Evolutionary conservation across 2,888 invertebrate species (phyloP).

Genomic region (Micoletzkya japonica): DNA sequence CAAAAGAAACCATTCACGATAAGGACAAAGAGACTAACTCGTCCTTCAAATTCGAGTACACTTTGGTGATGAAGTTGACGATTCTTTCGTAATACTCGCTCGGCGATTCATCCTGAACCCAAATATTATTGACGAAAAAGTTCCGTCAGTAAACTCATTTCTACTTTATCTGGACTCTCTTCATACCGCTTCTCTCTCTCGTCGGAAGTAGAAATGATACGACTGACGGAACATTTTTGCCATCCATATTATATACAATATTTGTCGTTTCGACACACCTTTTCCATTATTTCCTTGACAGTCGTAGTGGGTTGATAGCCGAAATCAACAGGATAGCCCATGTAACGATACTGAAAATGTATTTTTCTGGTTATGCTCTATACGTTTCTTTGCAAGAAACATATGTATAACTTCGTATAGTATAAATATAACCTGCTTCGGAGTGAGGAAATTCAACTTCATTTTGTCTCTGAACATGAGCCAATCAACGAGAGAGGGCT

Average conservation of each 20-base stretch:
- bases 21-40: neutral
- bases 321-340: slow-evolving; percentile 20
- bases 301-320: slow-evolving; percentile 17
- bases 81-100: slow-evolving; percentile 20
- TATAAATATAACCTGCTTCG: slow-evolving; percentile 7
- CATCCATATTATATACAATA: neutral
- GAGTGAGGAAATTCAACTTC: slow-evolving; percentile 4
- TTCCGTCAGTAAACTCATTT: no score
- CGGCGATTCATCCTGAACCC: slow-evolving; percentile 1
- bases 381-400: neutral
- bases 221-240: no score
- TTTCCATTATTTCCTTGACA: slow-evolving; percentile 10
- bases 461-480: slow-evolving; percentile 9
- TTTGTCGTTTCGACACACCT: neutral
- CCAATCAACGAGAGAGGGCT: slow-evolving; percentile 26
- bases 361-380: no score
- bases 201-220: no score
- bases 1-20: neutral
- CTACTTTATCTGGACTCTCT: no score
- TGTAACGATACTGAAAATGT: slow-evolving; percentile 16
- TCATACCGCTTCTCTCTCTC: no score
- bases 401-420: neutral
- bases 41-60: neutral
- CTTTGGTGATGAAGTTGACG: neutral
- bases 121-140: neutral